Conservation (phyloP, 2,113 vertebrate species). For the Halichoeres trimaculatus region DNA sequence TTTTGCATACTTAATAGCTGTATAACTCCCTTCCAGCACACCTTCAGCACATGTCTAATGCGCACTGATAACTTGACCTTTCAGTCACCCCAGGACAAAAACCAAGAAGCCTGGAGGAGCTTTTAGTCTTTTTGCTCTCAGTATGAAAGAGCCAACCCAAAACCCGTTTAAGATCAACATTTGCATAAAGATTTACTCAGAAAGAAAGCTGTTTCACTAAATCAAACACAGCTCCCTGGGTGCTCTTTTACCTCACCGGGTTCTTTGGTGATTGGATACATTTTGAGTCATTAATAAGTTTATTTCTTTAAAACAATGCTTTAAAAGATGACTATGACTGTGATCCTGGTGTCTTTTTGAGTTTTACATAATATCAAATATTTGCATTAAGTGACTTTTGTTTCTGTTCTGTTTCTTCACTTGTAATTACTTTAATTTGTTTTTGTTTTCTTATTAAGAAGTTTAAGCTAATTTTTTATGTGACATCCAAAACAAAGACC, state of each 20-base stretch:
- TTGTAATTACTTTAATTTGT: not conserved
- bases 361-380: not conserved
- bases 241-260: not conserved
- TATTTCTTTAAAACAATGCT: slow-evolving; percentile 1
- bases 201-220: slow-evolving; percentile 1
- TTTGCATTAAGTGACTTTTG: not conserved
- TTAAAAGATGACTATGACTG: too few relatives aligned
- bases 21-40: not conserved
- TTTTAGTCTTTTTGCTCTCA: not conserved
- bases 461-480: not conserved
- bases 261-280: slow-evolving; percentile 15
- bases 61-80: not conserved
- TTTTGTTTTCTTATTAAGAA: not conserved
- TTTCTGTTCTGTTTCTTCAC: not conserved
- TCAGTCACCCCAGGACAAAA: not conserved
- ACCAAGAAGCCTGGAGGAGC: not conserved
- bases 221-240: slow-evolving; percentile 13
- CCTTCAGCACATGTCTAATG: not conserved
- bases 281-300: slow-evolving; percentile 3
- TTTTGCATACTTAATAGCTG: not conserved
- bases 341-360: not conserved
- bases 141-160: not conserved
- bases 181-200: slow-evolving; percentile 19
- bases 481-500: not conserved
- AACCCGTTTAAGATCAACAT: slow-evolving; percentile 12